A percentile compares a stretch with the other conserved stretches of the same genome.
Evolutionary conservation across 2,888 invertebrate genomes (phyloP).

Genomic region (Drosophila tripunctata): DNA sequence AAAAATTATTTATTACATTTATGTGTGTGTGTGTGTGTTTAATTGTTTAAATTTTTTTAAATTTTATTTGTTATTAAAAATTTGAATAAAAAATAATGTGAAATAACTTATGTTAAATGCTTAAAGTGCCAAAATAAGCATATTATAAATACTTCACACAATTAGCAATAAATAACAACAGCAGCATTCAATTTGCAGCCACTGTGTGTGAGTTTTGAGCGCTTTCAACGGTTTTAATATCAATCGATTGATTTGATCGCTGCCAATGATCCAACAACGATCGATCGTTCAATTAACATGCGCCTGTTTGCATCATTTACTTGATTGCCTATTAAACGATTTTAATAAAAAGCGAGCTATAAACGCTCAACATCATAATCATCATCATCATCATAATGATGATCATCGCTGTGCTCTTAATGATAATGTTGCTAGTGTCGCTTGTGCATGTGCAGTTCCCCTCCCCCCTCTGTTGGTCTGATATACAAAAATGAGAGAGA

Average conservation of each 20-base stretch:
- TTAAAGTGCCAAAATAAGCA: constrained; percentile 28
- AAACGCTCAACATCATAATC: constrained; percentile 13
- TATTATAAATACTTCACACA: neutral
- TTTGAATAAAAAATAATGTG: neutral
- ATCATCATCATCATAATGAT: constrained; percentile 7
- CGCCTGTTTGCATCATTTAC: constrained; percentile 38
- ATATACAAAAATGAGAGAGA: constrained; percentile 33
- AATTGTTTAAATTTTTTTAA: neutral
- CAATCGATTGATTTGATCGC: constrained; percentile 38
- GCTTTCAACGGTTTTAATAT: constrained; percentile 42
- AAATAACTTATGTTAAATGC: constrained; percentile 7
- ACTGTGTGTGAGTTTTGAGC: constrained; percentile 8
- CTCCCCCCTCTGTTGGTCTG: neutral
- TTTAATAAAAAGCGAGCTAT: constrained; percentile 25
- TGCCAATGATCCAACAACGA: no score
- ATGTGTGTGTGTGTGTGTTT: neutral
- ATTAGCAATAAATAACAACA: neutral
- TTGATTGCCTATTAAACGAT: constrained; percentile 48
- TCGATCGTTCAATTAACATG: constrained; percentile 55
- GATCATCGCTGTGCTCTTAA: constrained; percentile 5
- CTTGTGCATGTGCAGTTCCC: neutral
- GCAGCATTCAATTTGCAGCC: constrained; percentile 18
- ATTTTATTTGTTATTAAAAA: constrained; percentile 3
- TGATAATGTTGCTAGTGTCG: constrained; percentile 16
- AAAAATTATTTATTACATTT: neutral